A percentile compares a stretch with the other conserved stretches of the same genome.
phyloP scores from a whole-genome alignment of 2,888 invertebrate genomes.

The Drosophila nr. medialis region DNA sequence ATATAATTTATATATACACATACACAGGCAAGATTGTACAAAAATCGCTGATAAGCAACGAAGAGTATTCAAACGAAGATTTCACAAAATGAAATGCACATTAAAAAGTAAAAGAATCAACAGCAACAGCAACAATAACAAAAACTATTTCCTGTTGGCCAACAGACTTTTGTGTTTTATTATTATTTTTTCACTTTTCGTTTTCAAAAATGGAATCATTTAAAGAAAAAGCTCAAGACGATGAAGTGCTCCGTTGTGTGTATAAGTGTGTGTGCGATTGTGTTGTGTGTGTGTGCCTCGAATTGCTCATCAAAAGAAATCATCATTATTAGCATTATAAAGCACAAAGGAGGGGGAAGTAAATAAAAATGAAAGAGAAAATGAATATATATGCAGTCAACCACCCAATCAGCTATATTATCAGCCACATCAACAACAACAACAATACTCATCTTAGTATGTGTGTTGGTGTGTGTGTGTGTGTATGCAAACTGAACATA shows the following conservation, averaged over 20 bases:
- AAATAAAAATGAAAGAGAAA: constrained; percentile 41
- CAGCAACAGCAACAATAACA: constrained; percentile 2
- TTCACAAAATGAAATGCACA: background rate
- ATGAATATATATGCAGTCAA: constrained; percentile 49
- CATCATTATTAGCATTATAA: constrained; percentile 37
- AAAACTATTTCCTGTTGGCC: constrained; percentile 45
- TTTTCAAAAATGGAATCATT: constrained; percentile 62
- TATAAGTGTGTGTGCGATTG: too few species aligned
- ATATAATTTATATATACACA: too few species aligned
- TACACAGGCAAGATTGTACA: constrained; percentile 4
- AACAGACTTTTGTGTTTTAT: constrained; percentile 43
- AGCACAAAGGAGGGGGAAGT: background rate
- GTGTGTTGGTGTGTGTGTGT: too few species aligned
- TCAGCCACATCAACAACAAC: constrained; percentile 34
- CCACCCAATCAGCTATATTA: constrained; percentile 56
- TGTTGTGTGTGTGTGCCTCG: constrained; percentile 23
- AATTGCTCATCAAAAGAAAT: constrained; percentile 73
- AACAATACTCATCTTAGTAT: constrained; percentile 24
- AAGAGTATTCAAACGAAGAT: constrained; percentile 15
- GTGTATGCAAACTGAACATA: too few species aligned
- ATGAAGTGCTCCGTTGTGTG: constrained; percentile 52
- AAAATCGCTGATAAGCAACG: constrained; percentile 12
- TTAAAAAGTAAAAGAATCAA: background rate
- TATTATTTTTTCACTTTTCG: constrained; percentile 49
- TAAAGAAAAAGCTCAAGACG: constrained; percentile 67